Conservation (phyloP, 2,113 vertebrate species). For the Pseudopipra pipra region DNA sequence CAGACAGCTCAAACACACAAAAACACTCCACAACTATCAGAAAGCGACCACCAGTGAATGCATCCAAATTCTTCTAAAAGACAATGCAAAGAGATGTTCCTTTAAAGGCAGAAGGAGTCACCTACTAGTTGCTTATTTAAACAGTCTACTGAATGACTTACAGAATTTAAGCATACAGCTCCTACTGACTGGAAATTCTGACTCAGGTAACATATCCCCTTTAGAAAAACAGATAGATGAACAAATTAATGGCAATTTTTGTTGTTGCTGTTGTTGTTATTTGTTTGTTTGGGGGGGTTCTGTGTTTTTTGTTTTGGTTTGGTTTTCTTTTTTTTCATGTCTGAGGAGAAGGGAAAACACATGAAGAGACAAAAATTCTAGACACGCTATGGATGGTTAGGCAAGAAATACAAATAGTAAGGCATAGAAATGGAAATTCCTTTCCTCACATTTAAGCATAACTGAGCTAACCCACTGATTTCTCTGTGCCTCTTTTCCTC, state of each 20-base stretch:
- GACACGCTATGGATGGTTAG: background rate
- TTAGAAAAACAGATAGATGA: background rate
- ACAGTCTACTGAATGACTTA: background rate
- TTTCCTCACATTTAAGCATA: background rate
- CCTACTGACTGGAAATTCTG: background rate
- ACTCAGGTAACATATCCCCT: background rate
- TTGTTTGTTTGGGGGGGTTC: too few relatives aligned
- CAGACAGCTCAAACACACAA: background rate
- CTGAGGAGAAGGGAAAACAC: background rate
- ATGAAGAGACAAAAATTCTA: background rate
- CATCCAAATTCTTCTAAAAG: background rate
- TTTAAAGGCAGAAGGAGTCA: background rate
- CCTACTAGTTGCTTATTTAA: background rate
- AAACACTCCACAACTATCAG: background rate
- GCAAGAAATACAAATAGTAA: background rate
- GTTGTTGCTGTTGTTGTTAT: too few relatives aligned
- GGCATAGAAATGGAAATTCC: background rate
- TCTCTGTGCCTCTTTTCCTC: background rate
- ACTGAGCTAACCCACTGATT: background rate
- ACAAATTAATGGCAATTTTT: background rate
- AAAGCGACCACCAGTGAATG: background rate
- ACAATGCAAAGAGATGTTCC: accelerated
- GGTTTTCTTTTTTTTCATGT: accelerated
- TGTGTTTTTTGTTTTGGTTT: too few relatives aligned
- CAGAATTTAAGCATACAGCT: background rate